Base-by-base conservation (phyloP, 2,888 invertebrate species). In the Busseola fusca region DNA sequence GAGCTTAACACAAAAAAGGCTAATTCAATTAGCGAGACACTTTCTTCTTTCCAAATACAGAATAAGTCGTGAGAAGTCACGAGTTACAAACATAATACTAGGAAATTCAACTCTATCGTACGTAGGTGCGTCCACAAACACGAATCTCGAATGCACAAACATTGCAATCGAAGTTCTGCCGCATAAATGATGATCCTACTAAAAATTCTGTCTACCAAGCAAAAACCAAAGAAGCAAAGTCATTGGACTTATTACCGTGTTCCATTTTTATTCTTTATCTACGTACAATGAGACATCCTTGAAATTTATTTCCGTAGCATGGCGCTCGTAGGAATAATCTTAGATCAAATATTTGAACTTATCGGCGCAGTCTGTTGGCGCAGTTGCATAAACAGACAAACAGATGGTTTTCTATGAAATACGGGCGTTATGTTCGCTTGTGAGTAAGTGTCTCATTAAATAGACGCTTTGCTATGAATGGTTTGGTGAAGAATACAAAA, bases 341-440 rank as follows among this genome's bases (percentile, higher is more conserved):
- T 37, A 65, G 62, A 68, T 82, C 82, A 84, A 82, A 78, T 82
- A 84, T 82, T 84, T 76, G 75, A 73, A 71, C 59, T 82, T 70
- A 71, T 63, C 74, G 69, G 59, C 75, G 57, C 72, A 78, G 58
- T 63, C 56, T 74, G 68, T 66, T 82, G 64, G 42, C 63, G 63
- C 71, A 83, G 84, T 81, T 81, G 81, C 84, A 83, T 80, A 65
- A 80, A 81, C 72, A 69, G 63, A 58, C 69, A 75, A 81, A 74
- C 69, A 72, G 16, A 68, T 64, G 69, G 63, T 67, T 80, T 80
- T 68, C 67, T 83, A 58, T 65, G 54, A 80, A 64, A 82, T 71
- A 71, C 40, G 56, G 54, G 34, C 64, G 65, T 72, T 78, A 56
- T 58, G 63, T 62, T 16, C 9, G 50, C 21, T 54, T 34, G 52